Percentiles rank a stretch among this genome's conserved stretches.
Conservation (phyloP, 2,888 invertebrate genomes). For the Mimas tiliae region DNA sequence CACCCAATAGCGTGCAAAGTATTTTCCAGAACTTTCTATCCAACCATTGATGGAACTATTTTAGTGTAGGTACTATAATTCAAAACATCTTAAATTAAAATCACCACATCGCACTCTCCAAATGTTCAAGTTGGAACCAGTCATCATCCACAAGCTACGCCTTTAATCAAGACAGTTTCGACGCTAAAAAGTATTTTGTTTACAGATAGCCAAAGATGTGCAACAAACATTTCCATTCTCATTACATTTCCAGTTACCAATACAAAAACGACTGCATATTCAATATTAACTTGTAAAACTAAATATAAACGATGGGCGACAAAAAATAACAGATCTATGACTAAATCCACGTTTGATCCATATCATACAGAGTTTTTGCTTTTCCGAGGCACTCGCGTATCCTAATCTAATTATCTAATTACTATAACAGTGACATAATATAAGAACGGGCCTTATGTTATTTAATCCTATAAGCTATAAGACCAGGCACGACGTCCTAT, state of each 20-base stretch:
- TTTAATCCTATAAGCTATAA: not conserved
- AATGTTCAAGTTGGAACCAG: not conserved
- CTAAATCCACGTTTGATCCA: not conserved
- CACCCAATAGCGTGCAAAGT: not conserved
- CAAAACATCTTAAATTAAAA: not conserved
- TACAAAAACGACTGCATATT: not conserved
- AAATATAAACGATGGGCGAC: constrained; percentile 7
- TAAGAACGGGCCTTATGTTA: not conserved
- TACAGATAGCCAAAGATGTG: not conserved
- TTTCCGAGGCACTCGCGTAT: not conserved
- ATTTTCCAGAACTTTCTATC: too few species aligned
- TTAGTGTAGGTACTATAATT: not conserved
- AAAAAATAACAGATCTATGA: not conserved
- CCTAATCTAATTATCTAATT: constrained; percentile 12
- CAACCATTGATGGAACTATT: not conserved
- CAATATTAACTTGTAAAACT: not conserved
- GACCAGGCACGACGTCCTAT: not conserved
- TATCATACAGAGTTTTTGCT: not conserved
- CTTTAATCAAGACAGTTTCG: not conserved
- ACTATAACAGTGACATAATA: not conserved
- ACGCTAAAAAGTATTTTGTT: not conserved
- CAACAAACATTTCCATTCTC: not conserved
- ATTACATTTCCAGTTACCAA: constrained; percentile 1
- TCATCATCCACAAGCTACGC: not conserved
- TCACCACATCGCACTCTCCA: not conserved